Evolutionary conservation across 2,113 vertebrate genomes (phyloP).

Genomic region (Psammodynastes pulverulentus): DNA sequence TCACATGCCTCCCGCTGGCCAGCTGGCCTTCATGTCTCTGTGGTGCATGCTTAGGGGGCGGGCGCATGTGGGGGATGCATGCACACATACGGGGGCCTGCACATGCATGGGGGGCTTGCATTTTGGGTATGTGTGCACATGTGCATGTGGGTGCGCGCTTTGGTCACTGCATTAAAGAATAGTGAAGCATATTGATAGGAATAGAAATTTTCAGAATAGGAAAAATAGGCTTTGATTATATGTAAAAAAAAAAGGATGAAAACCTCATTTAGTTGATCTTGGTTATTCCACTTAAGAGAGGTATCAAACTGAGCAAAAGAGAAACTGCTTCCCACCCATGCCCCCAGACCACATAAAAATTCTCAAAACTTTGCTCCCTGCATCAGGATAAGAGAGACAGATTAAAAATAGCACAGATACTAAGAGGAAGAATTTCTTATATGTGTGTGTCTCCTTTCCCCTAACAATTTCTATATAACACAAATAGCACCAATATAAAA

Average conservation of each 20-base stretch:
- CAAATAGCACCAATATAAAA: neutral
- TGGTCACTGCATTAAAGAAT: no score
- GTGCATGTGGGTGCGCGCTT: no score
- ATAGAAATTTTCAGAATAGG: neutral
- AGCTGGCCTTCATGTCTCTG: no score
- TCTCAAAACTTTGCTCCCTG: neutral
- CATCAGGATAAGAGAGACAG: neutral
- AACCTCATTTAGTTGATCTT: neutral
- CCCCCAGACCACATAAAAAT: neutral
- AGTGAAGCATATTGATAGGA: neutral
- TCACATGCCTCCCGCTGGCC: no score
- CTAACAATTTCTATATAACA: conserved; percentile 26
- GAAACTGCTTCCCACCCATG: neutral
- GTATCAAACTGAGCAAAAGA: neutral
- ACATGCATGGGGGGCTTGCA: no score
- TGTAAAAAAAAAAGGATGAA: neutral
- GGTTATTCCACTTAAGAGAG: neutral
- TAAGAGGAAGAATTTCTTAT: neutral
- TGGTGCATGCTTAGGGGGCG: no score
- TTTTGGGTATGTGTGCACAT: no score
- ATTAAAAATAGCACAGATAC: neutral
- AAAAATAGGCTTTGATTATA: neutral
- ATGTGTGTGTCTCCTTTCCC: neutral
- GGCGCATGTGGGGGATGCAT: no score
- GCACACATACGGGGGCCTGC: no score